phyloP scores from a whole-genome alignment of 2,888 invertebrate species.

The Luperina nickerlii region DNA sequence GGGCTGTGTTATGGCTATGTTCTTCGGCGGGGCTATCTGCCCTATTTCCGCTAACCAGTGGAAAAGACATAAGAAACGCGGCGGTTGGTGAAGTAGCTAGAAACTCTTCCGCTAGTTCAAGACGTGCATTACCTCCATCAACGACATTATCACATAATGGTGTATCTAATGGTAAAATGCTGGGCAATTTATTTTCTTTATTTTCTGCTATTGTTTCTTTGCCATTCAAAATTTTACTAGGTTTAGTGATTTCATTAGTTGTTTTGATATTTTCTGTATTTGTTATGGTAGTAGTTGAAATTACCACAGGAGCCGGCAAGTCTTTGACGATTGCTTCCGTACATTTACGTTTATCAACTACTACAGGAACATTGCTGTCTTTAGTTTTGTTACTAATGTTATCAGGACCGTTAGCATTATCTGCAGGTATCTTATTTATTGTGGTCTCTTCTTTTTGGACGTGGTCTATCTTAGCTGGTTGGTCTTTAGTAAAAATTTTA shows the following conservation, averaged over 20 bases:
- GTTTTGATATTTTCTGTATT: conserved; percentile 54
- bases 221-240: conserved; percentile 62
- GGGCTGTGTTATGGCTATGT: conserved; percentile 68
- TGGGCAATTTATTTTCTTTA: conserved; percentile 83
- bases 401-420: conserved; percentile 49
- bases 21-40: conserved; percentile 88
- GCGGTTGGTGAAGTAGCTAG: conserved; percentile 93
- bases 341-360: conserved; percentile 45
- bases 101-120: conserved; percentile 90
- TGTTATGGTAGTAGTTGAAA: conserved; percentile 51
- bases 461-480: conserved; percentile 14
- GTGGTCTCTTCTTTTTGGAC: conserved; percentile 44
- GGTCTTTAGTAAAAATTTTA: conserved; percentile 21
- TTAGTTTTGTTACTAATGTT: conserved; percentile 48
- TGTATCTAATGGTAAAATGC: conserved; percentile 80
- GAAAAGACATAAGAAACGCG: conserved; percentile 94
- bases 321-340: conserved; percentile 42
- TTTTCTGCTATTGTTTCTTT: conserved; percentile 70
- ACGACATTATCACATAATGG: conserved; percentile 84
- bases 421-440: conserved; percentile 42
- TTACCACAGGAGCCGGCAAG: conserved; percentile 22
- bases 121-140: conserved; percentile 89
- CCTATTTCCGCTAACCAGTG: conserved; percentile 91
- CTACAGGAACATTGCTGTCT: conserved; percentile 41
- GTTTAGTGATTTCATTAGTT: conserved; percentile 64